A percentile compares a stretch with the other conserved stretches of the same genome.
Evolutionary conservation across 2,888 invertebrate genomes (phyloP).

Genomic region (Epicampocera succincta): DNA sequence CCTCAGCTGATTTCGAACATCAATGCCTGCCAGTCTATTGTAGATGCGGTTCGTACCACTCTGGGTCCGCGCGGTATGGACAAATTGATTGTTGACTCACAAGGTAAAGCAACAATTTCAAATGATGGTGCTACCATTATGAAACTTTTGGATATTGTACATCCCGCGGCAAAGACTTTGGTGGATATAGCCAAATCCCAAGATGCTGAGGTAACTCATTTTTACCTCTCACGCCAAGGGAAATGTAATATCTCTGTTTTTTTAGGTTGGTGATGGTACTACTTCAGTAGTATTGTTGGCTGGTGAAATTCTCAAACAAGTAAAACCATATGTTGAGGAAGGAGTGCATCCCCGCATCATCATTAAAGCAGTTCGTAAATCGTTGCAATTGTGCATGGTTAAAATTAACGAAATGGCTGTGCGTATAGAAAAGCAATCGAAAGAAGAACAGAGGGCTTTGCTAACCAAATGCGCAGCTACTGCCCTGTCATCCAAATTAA

Average conservation of each 20-base stretch:
- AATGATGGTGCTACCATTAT: slow-evolving; percentile 99
- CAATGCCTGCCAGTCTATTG: slow-evolving; percentile 97
- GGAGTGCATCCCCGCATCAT: slow-evolving; percentile 96
- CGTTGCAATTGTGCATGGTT: slow-evolving; percentile 90
- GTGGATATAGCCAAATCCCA: slow-evolving; percentile 99
- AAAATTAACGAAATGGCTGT: slow-evolving; percentile 92
- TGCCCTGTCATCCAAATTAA: slow-evolving; percentile 97
- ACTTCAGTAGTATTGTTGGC: slow-evolving; percentile 98
- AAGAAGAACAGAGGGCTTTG: slow-evolving; percentile 82
- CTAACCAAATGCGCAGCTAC: slow-evolving; percentile 96
- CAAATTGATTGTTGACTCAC: slow-evolving; percentile 95
- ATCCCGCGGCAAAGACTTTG: slow-evolving; percentile 98
- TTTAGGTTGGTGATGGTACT: slow-evolving; percentile 98
- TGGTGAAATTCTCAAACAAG: slow-evolving; percentile 96
- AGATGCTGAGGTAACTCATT: slow-evolving; percentile 92
- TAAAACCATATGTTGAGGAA: slow-evolving; percentile 98
- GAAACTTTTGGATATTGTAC: slow-evolving; percentile 98
- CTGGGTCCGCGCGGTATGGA: slow-evolving; percentile 99
- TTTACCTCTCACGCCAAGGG: not conserved
- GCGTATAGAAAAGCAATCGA: slow-evolving; percentile 86
- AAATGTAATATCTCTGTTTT: not conserved
- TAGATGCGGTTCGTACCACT: slow-evolving; percentile 97
- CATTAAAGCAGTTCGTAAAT: slow-evolving; percentile 93
- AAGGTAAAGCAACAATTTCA: slow-evolving; percentile 97
- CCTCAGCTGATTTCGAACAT: slow-evolving; percentile 98